phyloP scores from a whole-genome alignment of 2,797 vertebrate genomes.

The Sebastiscus albofasciatus region DNA sequence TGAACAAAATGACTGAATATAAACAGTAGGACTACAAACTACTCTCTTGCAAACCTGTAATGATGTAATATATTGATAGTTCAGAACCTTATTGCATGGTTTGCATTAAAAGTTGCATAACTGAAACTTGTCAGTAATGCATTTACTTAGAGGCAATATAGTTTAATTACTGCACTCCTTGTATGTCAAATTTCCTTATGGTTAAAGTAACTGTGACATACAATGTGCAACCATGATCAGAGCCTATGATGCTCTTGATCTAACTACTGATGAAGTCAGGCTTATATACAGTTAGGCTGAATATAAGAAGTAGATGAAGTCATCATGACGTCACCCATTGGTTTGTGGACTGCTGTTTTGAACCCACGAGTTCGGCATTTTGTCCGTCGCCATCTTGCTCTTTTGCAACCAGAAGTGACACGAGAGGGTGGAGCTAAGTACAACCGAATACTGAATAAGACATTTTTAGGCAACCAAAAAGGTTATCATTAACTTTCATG shows the following conservation, averaged over 20 bases:
- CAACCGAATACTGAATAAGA: too few species aligned
- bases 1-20: background rate
- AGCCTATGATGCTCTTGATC: background rate
- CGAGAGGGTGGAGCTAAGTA: too few species aligned
- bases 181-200: background rate
- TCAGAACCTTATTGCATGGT: background rate
- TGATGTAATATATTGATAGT: background rate
- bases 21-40: background rate
- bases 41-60: background rate
- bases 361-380: too few species aligned
- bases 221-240: background rate
- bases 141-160: background rate
- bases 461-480: too few species aligned
- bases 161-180: background rate
- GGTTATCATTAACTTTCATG: too few species aligned
- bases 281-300: too few species aligned
- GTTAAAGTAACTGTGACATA: background rate
- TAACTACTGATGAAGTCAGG: background rate
- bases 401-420: too few species aligned
- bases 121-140: background rate
- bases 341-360: too few species aligned
- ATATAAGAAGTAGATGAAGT: too few species aligned
- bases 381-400: too few species aligned
- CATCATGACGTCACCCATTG: too few species aligned
- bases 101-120: background rate